phyloP scores from a whole-genome alignment of 1,140 invertebrate genomes.

The Sogatella furcifera region DNA sequence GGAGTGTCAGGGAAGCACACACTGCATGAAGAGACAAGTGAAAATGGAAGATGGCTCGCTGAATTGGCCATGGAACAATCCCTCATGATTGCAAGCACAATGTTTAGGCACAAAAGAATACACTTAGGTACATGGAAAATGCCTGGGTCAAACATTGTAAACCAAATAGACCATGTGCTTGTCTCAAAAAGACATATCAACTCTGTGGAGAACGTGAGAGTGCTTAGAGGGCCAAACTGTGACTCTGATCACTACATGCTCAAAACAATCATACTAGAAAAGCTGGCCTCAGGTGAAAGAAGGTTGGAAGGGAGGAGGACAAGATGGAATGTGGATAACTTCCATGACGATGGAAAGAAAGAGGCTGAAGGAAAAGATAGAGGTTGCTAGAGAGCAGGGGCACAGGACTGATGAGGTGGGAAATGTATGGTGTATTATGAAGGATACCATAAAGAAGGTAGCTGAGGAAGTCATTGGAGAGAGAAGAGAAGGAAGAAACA shows the following conservation, averaged over 20 bases:
- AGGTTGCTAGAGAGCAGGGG: background rate
- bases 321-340: background rate
- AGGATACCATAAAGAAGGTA: background rate
- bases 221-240: conserved; percentile 1
- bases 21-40: background rate
- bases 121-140: conserved; percentile 18
- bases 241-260: background rate
- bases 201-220: conserved; percentile 4
- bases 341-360: background rate
- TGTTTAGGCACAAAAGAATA: conserved; percentile 18
- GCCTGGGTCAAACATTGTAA: conserved; percentile 9
- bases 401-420: background rate
- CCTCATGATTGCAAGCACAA: conserved; percentile 6
- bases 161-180: conserved; percentile 17
- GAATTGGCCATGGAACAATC: background rate
- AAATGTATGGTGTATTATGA: background rate
- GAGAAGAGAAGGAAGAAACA: conserved; percentile 1
- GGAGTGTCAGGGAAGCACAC: too few species aligned
- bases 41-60: background rate
- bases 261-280: background rate
- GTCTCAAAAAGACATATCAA: background rate
- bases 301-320: background rate
- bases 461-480: conserved; percentile 3
- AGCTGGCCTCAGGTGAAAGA: background rate
- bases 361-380: background rate